A percentile compares a stretch with the other conserved stretches of the same genome.
Evolutionary conservation across 2,888 invertebrate species (phyloP).

Genomic region (Epinotia nisella): DNA sequence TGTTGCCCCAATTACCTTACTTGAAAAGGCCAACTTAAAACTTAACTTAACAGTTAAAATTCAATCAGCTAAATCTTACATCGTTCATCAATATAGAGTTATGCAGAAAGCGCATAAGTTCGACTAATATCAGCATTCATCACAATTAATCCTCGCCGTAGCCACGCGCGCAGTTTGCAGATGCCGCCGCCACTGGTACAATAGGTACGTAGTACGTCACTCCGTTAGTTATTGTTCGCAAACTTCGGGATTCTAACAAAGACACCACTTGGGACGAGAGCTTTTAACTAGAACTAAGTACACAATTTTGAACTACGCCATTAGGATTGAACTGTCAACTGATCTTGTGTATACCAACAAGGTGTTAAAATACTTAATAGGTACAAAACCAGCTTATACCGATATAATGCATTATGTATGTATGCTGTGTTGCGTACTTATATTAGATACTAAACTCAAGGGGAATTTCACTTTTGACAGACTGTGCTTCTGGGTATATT

Average conservation of each 20-base stretch:
- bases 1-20: too few species aligned
- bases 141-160: conserved; percentile 19
- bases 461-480: too few species aligned
- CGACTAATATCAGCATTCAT: conserved; percentile 17
- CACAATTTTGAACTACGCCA: conserved; percentile 17
- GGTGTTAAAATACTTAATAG: neutral
- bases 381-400: too few species aligned
- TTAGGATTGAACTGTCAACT: conserved; percentile 18
- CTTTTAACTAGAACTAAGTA: conserved; percentile 21
- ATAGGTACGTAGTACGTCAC: conserved; percentile 16
- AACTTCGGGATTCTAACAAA: conserved; percentile 27
- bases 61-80: neutral
- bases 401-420: too few species aligned
- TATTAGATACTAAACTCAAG: too few species aligned
- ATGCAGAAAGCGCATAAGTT: conserved; percentile 16
- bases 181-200: conserved; percentile 10
- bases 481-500: too few species aligned
- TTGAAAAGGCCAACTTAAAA: too few species aligned
- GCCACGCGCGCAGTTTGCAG: conserved; percentile 21
- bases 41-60: too few species aligned
- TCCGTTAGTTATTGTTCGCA: conserved; percentile 24
- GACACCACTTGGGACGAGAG: conserved; percentile 28
- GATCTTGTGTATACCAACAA: neutral
- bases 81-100: conserved; percentile 14
- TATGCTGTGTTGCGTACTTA: too few species aligned